A percentile compares a stretch with the other conserved stretches of the same genome.
Conservation (phyloP, 1,140 invertebrate species). For the Lerema accius region DNA sequence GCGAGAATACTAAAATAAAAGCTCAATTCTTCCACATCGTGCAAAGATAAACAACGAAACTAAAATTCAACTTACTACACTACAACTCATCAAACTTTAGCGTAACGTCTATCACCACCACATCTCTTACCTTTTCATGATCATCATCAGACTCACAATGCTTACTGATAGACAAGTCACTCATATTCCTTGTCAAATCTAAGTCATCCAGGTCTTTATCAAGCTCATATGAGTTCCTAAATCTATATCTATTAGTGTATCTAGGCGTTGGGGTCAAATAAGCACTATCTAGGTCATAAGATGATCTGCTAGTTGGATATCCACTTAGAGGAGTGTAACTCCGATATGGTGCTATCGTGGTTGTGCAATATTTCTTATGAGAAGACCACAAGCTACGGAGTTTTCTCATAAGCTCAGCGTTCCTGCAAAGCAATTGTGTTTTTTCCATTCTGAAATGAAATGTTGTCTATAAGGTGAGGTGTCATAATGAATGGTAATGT, state of each 20-base stretch:
- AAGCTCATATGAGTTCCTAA: conserved; percentile 49
- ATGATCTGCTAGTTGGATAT: conserved; percentile 69
- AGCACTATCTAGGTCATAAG: conserved; percentile 71
- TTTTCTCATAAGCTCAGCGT: conserved; percentile 84
- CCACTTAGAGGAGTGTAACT: conserved; percentile 72
- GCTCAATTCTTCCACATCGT: no score
- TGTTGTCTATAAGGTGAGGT: conserved; percentile 32
- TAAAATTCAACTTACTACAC: no score
- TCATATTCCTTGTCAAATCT: conserved; percentile 58
- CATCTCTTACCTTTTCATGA: conserved; percentile 60
- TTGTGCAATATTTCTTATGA: conserved; percentile 83
- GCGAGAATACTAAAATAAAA: no score
- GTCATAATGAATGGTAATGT: neutral
- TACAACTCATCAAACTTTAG: conserved; percentile 1
- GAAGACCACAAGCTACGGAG: conserved; percentile 83
- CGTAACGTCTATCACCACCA: neutral
- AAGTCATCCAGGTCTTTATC: conserved; percentile 51
- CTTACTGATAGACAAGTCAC: conserved; percentile 69
- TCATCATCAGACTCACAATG: conserved; percentile 70
- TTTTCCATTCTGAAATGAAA: conserved; percentile 82
- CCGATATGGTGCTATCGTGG: conserved; percentile 63
- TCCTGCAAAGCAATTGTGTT: conserved; percentile 82
- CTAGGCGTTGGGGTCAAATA: conserved; percentile 64
- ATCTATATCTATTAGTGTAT: conserved; percentile 62
- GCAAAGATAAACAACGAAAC: no score